Conservation (phyloP, 2,888 invertebrate species). For the Branchellion lobata region DNA sequence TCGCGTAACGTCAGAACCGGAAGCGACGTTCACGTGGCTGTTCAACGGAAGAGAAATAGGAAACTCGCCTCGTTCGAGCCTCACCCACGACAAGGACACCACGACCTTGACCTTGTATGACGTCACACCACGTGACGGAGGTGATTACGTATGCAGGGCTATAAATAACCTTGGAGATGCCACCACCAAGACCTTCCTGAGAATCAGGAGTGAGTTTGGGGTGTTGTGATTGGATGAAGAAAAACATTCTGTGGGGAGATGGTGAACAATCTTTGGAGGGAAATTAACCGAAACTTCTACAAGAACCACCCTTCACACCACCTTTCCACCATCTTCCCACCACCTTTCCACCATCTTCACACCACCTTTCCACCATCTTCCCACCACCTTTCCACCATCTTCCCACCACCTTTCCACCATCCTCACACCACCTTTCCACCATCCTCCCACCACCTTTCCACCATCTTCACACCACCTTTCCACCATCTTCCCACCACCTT, state of each 20-base stretch:
- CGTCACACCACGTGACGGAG: conserved; percentile 70
- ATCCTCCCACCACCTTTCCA: too few relatives aligned
- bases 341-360: too few relatives aligned
- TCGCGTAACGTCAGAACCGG: conserved; percentile 57
- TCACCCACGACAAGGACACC: conserved; percentile 54
- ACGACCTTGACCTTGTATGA: conserved; percentile 57
- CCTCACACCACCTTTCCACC: too few relatives aligned
- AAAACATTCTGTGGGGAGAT: neutral
- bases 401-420: too few relatives aligned
- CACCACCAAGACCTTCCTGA: conserved; percentile 58
- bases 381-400: too few relatives aligned
- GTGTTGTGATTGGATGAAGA: neutral
- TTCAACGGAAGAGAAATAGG: conserved; percentile 69
- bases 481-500: too few relatives aligned
- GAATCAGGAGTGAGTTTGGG: conserved; percentile 56
- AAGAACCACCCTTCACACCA: too few relatives aligned
- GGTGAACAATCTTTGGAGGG: neutral
- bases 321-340: too few relatives aligned
- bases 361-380: neutral
- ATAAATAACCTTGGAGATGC: conserved; percentile 83
- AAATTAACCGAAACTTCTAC: too few relatives aligned
- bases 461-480: neutral
- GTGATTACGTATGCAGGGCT: conserved; percentile 66
- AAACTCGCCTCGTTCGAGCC: conserved; percentile 61
- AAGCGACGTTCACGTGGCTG: conserved; percentile 63